These are phyloP conservation scores for Heliconius hortense DNA, from an alignment of 2,888 invertebrate genomes.

Conservation along the genomic window DNA sequence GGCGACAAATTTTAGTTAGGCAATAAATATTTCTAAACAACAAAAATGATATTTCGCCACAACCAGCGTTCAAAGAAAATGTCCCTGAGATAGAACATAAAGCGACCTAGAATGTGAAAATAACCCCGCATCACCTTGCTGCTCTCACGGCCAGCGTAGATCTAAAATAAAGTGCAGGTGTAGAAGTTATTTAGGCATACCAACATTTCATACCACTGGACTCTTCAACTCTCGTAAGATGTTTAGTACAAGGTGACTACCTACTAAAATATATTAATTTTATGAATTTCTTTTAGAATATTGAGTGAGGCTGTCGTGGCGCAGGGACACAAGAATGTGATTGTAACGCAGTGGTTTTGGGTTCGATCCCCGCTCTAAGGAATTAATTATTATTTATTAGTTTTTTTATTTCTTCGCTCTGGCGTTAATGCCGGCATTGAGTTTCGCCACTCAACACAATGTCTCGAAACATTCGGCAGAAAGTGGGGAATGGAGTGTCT, in stretches of 20 bases:
- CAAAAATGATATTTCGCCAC: constrained; percentile 46
- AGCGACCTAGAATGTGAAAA: constrained; percentile 79
- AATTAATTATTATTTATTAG: no score
- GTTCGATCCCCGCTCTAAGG: no score
- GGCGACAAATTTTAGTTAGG: neutral
- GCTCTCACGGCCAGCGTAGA: constrained; percentile 65
- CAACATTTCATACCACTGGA: constrained; percentile 34
- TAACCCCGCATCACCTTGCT: constrained; percentile 76
- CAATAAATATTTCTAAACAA: constrained; percentile 26
- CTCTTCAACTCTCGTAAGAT: constrained; percentile 36
- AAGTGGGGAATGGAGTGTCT: no score
- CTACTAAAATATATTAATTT: neutral
- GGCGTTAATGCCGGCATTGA: no score
- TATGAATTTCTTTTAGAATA: neutral
- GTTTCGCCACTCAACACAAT: no score
- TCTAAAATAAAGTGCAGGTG: constrained; percentile 79
- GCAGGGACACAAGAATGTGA: no score
- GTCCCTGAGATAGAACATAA: constrained; percentile 76
- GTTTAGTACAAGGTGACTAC: constrained; percentile 35
- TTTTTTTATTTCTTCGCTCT: no score
- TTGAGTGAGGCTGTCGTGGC: no score
- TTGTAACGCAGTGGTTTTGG: no score
- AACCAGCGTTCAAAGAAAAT: constrained; percentile 53
- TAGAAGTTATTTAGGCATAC: constrained; percentile 57
- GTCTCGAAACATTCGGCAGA: no score